phyloP scores from a whole-genome alignment of 1,140 invertebrate species.

The Lasioglossum baleicum region DNA sequence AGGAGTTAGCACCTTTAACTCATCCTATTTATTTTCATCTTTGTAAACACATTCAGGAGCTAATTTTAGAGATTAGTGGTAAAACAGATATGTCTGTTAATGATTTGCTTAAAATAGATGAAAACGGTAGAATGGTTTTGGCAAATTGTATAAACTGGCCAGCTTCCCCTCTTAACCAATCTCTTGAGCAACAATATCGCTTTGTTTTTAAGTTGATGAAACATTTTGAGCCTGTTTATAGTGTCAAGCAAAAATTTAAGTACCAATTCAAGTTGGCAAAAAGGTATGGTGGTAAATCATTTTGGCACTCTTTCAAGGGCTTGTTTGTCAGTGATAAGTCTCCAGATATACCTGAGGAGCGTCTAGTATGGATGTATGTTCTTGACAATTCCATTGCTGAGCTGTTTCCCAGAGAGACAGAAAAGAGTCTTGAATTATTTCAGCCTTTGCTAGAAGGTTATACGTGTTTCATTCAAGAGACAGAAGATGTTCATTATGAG shows the following conservation, averaged over 20 bases:
- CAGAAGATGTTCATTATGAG: conserved; percentile 4
- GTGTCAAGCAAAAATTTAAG: conserved; percentile 3
- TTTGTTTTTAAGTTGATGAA: conserved; percentile 2
- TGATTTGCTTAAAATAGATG: conserved; percentile 3
- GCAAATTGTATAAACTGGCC: conserved; percentile 1
- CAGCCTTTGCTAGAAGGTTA: neutral
- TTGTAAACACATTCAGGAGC: neutral
- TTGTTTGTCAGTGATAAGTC: neutral
- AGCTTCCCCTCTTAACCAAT: neutral
- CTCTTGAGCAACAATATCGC: conserved; percentile 11
- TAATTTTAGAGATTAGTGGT: conserved; percentile 4
- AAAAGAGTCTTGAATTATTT: neutral
- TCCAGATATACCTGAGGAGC: neutral
- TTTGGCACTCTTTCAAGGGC: neutral
- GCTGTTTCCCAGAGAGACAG: neutral
- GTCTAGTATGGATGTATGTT: conserved; percentile 17
- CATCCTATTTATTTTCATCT: conserved; percentile 20
- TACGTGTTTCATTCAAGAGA: neutral
- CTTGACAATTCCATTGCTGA: conserved; percentile 5
- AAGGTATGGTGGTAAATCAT: neutral
- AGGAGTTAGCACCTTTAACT: conserved; percentile 1
- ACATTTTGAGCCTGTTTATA: conserved; percentile 7
- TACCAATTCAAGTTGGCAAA: conserved; percentile 1
- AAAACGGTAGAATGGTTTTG: too few species aligned
- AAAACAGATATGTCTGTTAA: conserved; percentile 11